Conservation (phyloP, 2,888 invertebrate genomes). For the Syrista parreyssii region DNA sequence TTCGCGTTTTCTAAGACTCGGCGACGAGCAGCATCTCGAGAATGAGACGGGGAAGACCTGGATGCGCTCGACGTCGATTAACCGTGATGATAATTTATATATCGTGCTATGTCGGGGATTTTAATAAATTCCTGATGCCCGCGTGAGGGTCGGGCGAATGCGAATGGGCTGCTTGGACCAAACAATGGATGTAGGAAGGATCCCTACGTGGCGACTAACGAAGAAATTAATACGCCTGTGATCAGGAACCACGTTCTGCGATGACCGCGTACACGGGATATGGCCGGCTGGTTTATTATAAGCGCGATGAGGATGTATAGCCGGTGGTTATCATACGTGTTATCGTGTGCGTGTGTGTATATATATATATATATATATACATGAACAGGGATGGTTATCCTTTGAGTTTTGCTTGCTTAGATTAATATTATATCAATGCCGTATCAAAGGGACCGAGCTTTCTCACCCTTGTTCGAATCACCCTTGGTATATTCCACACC, state of each 20-base stretch:
- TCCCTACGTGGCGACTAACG: conserved; percentile 13
- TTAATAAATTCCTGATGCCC: background rate
- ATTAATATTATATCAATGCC: conserved; percentile 57
- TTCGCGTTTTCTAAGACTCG: background rate
- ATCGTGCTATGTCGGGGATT: background rate
- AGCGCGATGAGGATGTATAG: conserved; percentile 9
- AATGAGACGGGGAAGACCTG: background rate
- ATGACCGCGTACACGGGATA: conserved; percentile 13
- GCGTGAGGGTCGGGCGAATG: background rate
- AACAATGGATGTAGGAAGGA: too few species aligned
- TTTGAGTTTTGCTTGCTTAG: conserved; percentile 52
- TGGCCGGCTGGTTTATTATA: conserved; percentile 26
- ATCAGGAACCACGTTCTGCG: background rate
- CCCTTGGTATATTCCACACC: background rate
- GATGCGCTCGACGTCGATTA: background rate
- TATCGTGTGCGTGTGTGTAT: background rate
- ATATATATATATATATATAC: background rate
- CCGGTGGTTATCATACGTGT: background rate
- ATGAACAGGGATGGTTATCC: conserved; percentile 36
- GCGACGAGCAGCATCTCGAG: background rate
- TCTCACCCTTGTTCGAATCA: background rate
- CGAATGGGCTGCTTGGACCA: too few species aligned
- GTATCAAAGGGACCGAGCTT: conserved; percentile 42
- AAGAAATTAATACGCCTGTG: conserved; percentile 24
- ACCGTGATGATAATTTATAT: background rate